Conservation (phyloP, 1,140 invertebrate species). For the Drosophila orosa region DNA sequence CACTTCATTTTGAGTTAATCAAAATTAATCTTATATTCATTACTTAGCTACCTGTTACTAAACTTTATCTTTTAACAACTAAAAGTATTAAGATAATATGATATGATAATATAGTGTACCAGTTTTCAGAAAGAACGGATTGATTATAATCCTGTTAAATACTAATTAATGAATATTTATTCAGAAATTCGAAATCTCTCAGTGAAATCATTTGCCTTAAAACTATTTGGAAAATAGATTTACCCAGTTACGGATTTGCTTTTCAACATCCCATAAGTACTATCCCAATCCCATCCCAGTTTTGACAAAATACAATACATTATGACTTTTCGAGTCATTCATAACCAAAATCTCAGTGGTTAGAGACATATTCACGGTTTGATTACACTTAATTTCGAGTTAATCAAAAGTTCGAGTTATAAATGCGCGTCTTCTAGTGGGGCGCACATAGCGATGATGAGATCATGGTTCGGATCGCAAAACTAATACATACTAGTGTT, state of each 20-base stretch:
- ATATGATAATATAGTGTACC: not conserved
- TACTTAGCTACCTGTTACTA: not conserved
- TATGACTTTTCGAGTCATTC: not conserved
- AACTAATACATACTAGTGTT: slow-evolving; percentile 66
- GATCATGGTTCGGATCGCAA: slow-evolving; percentile 72
- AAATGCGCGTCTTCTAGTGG: slow-evolving; percentile 70
- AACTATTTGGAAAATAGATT: not conserved
- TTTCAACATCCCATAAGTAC: not conserved
- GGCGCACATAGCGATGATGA: slow-evolving; percentile 61
- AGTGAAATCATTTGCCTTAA: not conserved
- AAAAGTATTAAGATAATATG: not conserved
- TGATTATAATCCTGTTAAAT: not conserved
- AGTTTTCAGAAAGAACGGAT: no score
- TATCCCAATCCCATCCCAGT: not conserved
- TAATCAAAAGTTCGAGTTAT: slow-evolving; percentile 47
- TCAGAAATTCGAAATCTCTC: not conserved
- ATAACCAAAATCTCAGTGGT: not conserved
- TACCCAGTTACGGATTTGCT: not conserved
- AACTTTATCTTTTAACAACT: not conserved
- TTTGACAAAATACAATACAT: not conserved
- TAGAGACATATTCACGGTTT: not conserved
- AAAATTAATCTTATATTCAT: not conserved
- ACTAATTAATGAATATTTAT: not conserved
- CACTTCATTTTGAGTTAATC: no score
- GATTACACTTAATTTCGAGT: slow-evolving; percentile 21